These are phyloP conservation scores for Phrynosoma platyrhinos DNA, from an alignment of 2,113 vertebrate genomes.

Conservation along the genomic window DNA sequence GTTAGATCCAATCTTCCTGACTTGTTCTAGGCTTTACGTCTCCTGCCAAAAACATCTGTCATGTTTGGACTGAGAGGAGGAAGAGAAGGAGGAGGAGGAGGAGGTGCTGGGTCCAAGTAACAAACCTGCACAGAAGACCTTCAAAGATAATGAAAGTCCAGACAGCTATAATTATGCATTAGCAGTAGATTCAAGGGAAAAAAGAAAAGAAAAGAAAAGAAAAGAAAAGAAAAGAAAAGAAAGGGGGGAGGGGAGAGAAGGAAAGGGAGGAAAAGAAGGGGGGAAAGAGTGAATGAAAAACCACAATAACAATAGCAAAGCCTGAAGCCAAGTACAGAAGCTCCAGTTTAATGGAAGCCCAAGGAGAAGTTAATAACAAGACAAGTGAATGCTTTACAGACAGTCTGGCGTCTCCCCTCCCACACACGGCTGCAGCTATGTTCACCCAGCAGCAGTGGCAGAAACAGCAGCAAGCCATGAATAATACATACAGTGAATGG, in stretches of 20 bases:
- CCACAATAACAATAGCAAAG: conserved; percentile 47
- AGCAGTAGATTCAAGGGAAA: conserved; percentile 61
- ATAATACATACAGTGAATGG: conserved; percentile 18
- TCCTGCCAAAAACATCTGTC: not conserved
- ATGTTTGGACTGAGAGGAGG: conserved; percentile 10
- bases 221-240: conserved; percentile 41
- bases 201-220: conserved; percentile 44
- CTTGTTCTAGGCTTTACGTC: not conserved
- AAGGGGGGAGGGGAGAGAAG: conserved; percentile 14
- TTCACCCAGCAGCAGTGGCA: conserved; percentile 42
- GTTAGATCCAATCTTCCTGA: too few relatives aligned
- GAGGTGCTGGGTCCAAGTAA: conserved; percentile 61
- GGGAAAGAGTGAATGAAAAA: not conserved
- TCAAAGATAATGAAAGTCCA: conserved; percentile 70
- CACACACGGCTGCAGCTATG: conserved; percentile 65
- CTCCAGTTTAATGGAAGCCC: conserved; percentile 70
- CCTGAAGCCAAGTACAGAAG: conserved; percentile 72
- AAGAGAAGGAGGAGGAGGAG: conserved; percentile 17
- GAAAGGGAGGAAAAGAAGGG: too few relatives aligned
- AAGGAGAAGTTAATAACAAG: conserved; percentile 78
- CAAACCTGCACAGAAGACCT: conserved; percentile 62
- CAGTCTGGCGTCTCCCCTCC: conserved; percentile 76
- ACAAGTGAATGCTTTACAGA: conserved; percentile 69
- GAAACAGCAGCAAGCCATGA: conserved; percentile 16
- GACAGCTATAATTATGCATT: conserved; percentile 71